A percentile compares a stretch with the other conserved stretches of the same genome.
phyloP scores from a whole-genome alignment of 2,113 vertebrate species.

The Acrocephalus arundinaceus region DNA sequence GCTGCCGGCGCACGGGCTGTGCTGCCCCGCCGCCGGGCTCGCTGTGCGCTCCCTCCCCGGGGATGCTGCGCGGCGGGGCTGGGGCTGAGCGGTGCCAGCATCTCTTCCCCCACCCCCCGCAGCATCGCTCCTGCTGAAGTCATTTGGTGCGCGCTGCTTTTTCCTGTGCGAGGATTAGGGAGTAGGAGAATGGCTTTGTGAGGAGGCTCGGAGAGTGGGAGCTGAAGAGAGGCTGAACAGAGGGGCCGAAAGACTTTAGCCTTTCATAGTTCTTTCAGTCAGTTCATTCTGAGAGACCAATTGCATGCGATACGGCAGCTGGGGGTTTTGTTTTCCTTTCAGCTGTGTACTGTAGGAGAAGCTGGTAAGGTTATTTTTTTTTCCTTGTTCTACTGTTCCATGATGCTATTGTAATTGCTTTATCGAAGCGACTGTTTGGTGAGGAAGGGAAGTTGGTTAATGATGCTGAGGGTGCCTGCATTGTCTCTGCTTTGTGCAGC shows the following conservation, averaged over 20 bases:
- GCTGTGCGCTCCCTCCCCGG: neutral
- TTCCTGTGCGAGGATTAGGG: slow-evolving; percentile 75
- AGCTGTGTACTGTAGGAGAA: slow-evolving; percentile 66
- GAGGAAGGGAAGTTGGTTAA: slow-evolving; percentile 65
- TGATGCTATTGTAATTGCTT: slow-evolving; percentile 62
- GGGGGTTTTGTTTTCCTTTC: slow-evolving; percentile 64
- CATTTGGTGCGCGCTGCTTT: slow-evolving; percentile 66
- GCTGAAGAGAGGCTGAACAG: slow-evolving; percentile 68
- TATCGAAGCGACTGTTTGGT: neutral
- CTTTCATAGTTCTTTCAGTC: slow-evolving; percentile 65
- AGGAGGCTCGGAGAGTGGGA: slow-evolving; percentile 66
- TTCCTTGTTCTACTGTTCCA: slow-evolving; percentile 39
- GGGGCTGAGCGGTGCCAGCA: neutral
- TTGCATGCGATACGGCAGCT: slow-evolving; percentile 63
- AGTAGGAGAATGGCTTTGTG: slow-evolving; percentile 77
- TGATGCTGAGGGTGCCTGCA: slow-evolving; percentile 55
- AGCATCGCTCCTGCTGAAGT: slow-evolving; percentile 71
- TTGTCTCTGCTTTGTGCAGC: slow-evolving; percentile 66
- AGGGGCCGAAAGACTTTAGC: slow-evolving; percentile 63
- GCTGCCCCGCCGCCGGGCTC: no score
- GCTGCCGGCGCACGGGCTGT: rapidly evolving
- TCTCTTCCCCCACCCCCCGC: slow-evolving; percentile 19
- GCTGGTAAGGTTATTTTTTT: slow-evolving; percentile 74
- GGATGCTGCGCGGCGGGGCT: neutral
- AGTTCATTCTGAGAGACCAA: slow-evolving; percentile 64